Conservation (phyloP, 1,140 invertebrate species). For the Drosophila orosa region DNA sequence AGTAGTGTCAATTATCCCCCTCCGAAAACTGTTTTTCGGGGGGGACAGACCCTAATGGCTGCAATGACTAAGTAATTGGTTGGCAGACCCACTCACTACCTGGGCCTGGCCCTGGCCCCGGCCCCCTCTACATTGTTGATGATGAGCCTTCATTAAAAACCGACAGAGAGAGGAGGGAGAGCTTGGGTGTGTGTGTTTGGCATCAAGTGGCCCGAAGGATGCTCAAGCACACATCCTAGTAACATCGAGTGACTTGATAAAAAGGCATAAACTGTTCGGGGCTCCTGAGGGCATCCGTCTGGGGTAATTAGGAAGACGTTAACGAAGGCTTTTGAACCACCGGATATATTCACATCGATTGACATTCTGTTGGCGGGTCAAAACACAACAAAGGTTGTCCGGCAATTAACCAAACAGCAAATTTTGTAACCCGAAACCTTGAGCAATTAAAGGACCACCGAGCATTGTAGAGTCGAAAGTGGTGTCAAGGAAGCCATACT, state of each 20-base stretch:
- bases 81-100: constrained; percentile 14
- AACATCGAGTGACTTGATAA: constrained; percentile 56
- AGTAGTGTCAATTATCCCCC: constrained; percentile 31
- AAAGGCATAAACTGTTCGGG: constrained; percentile 44
- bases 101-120: constrained; percentile 3
- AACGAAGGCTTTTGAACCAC: constrained; percentile 25
- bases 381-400: constrained; percentile 18
- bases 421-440: constrained; percentile 27
- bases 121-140: constrained; percentile 48
- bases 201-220: constrained; percentile 65
- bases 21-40: constrained; percentile 6
- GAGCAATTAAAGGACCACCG: constrained; percentile 12
- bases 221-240: constrained; percentile 38
- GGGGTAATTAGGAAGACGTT: constrained; percentile 24
- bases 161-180: constrained; percentile 11
- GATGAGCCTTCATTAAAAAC: constrained; percentile 79
- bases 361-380: constrained; percentile 29
- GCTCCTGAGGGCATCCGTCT: background rate
- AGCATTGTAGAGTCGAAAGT: background rate
- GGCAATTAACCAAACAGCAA: constrained; percentile 33
- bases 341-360: constrained; percentile 26
- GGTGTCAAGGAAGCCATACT: constrained; percentile 17
- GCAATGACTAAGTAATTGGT: constrained; percentile 51
- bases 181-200: constrained; percentile 10
- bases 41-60: constrained; percentile 22